Evolutionary conservation across 2,113 vertebrate genomes (phyloP).

Genomic region (Notarius lentiginosus): DNA sequence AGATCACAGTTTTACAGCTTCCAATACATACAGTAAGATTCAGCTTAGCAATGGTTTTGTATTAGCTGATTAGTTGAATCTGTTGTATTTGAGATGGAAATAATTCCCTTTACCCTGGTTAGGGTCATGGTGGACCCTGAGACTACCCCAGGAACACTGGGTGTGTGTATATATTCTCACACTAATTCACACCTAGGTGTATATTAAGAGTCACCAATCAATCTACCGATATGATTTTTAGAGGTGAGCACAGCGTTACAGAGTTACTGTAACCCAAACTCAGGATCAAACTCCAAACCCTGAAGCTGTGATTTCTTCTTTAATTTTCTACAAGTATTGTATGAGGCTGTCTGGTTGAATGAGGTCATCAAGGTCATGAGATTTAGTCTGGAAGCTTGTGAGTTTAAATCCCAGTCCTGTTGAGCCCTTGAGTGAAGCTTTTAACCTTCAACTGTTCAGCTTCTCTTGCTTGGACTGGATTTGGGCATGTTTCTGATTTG

Average conservation of each 20-base stretch:
- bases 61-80: neutral
- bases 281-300: neutral
- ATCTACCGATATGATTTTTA: neutral
- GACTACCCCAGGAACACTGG: neutral
- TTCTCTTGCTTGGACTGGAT: neutral
- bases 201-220: neutral
- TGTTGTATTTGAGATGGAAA: neutral
- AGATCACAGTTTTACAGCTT: neutral
- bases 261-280: neutral
- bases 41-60: neutral
- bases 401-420: neutral
- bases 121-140: no score
- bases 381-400: neutral
- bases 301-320: neutral
- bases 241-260: neutral
- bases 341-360: neutral
- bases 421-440: neutral
- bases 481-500: neutral
- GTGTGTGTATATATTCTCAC: neutral
- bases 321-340: neutral
- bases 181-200: neutral
- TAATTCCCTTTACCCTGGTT: no score
- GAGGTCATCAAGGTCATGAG: neutral
- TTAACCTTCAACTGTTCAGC: neutral
- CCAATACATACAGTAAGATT: neutral